Evolutionary conservation across 2,113 vertebrate species (phyloP), one percentile per base, ranked within the genome.

Genomic region (Channa maculata): DNA sequence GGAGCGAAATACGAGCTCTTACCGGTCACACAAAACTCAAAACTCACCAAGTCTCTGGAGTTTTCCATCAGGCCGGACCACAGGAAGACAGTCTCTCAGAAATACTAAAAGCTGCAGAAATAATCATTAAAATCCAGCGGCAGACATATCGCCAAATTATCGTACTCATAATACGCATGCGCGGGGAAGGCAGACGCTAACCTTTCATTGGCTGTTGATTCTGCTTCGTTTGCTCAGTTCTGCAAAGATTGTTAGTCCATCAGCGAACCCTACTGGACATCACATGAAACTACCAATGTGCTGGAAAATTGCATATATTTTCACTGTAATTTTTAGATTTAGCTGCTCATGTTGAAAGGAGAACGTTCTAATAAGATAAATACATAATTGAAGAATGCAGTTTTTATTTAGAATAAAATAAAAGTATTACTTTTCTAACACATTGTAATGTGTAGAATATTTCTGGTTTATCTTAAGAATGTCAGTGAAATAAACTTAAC

Each of bases 1-100:
- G 65, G 55, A 12, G 49, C 8, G 4, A 33, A 65, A n/a, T 1
- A 36, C 24, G 15, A 2, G 5, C 9, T 67, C 33, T 12, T 0
- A 38, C 14, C n/a, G 38, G 2, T 15, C 9, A 13, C 13, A 49
- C 45, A 4, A 11, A 44, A 38, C 64, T 2, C 52, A 1, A 11
- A 1, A 88, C 90, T 91, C 76, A 91, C 88, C 84, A 80, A 69
- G 62, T 91, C 88, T 84, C 85, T 61, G 53, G 83, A 50, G 53
- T 67, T 83, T 33, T 88, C 88, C 90, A 91, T 91, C 41, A 65
- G 63, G 7, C 38, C 63, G 41, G 24, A 4, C 63, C 65, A 41
- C 43, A 39, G 64, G 13, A 15, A 14, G 59, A 8, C 39, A 55
- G n/a, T 10, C 37, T 49, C 60, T 44, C 13, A 46, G 55, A 34